A percentile compares a stretch with the other conserved stretches of the same genome.
phyloP scores from a whole-genome alignment of 2,888 invertebrate species.

The Mythimna vitellina region DNA sequence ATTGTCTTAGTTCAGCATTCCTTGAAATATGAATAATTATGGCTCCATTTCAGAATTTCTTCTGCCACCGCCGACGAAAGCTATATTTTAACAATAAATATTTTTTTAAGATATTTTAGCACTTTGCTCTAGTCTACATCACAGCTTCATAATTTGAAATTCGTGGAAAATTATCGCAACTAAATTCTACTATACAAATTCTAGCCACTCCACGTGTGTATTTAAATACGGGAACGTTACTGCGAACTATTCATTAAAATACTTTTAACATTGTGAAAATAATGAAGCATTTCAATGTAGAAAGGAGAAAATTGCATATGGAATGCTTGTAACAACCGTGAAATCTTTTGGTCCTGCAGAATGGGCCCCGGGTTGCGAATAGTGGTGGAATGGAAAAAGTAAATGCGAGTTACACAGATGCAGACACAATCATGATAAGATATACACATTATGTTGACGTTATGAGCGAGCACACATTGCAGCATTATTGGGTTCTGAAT shows the following conservation, averaged over 20 bases:
- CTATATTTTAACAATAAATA: not conserved
- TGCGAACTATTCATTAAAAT: slow-evolving; percentile 56
- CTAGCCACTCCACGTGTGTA: slow-evolving; percentile 21
- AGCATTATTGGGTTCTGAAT: slow-evolving; percentile 42
- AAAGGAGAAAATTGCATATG: slow-evolving; percentile 58
- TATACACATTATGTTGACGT: slow-evolving; percentile 45
- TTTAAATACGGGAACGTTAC: slow-evolving; percentile 46
- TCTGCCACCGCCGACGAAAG: not conserved
- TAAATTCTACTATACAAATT: slow-evolving; percentile 38
- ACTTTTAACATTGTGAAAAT: slow-evolving; percentile 46
- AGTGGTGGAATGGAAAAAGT: slow-evolving; percentile 50
- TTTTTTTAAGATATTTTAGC: not conserved
- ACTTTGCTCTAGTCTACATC: not conserved
- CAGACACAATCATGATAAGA: slow-evolving; percentile 48
- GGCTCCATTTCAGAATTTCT: slow-evolving; percentile 14
- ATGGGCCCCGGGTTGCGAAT: slow-evolving; percentile 52
- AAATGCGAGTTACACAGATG: slow-evolving; percentile 45
- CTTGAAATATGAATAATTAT: slow-evolving; percentile 40
- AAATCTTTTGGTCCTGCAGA: slow-evolving; percentile 46
- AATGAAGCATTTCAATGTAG: slow-evolving; percentile 52
- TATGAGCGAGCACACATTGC: slow-evolving; percentile 48
- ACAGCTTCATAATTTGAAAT: slow-evolving; percentile 11
- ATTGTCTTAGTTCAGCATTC: slow-evolving; percentile 46
- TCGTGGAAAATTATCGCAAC: slow-evolving; percentile 23
- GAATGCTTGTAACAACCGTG: slow-evolving; percentile 52